phyloP scores from a whole-genome alignment of 2,888 invertebrate genomes.

The Agapostemon virescens region DNA sequence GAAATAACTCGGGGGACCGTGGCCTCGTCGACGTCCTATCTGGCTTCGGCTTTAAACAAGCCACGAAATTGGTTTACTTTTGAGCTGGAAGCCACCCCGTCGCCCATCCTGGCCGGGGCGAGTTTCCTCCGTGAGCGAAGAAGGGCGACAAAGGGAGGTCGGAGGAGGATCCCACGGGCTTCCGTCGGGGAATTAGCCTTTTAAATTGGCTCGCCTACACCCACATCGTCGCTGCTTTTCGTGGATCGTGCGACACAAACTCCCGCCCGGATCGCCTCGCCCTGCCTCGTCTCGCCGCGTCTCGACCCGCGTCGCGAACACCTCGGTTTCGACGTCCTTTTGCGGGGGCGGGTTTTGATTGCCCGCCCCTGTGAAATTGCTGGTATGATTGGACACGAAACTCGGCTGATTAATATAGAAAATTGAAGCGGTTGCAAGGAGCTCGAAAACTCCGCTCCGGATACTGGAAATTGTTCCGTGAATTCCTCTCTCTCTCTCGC shows the following conservation, averaged over 20 bases:
- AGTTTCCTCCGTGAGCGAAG: constrained; percentile 54
- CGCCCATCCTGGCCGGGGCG: constrained; percentile 35
- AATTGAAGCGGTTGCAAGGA: not conserved
- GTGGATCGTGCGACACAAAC: constrained; percentile 30
- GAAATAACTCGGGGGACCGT: constrained; percentile 79
- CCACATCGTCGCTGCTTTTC: constrained; percentile 44
- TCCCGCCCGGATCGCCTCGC: not conserved
- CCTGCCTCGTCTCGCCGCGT: not conserved
- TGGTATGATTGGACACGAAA: constrained; percentile 8
- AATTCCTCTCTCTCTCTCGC: no score
- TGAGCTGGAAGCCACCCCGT: constrained; percentile 67
- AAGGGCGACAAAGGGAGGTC: constrained; percentile 56
- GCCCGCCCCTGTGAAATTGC: constrained; percentile 9
- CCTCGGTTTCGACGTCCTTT: not conserved
- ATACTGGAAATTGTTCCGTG: not conserved
- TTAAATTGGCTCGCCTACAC: constrained; percentile 79
- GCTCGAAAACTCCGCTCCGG: not conserved
- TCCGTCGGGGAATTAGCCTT: constrained; percentile 78
- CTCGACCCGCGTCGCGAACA: not conserved
- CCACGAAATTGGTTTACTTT: constrained; percentile 81
- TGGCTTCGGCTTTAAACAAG: constrained; percentile 78
- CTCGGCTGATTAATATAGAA: constrained; percentile 17
- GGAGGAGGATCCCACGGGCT: constrained; percentile 65
- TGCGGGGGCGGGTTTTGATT: not conserved
- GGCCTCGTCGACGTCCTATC: constrained; percentile 67